Base-by-base conservation (phyloP, 2,797 vertebrate genomes). In the Enteromius afrohamiltoni region DNA sequence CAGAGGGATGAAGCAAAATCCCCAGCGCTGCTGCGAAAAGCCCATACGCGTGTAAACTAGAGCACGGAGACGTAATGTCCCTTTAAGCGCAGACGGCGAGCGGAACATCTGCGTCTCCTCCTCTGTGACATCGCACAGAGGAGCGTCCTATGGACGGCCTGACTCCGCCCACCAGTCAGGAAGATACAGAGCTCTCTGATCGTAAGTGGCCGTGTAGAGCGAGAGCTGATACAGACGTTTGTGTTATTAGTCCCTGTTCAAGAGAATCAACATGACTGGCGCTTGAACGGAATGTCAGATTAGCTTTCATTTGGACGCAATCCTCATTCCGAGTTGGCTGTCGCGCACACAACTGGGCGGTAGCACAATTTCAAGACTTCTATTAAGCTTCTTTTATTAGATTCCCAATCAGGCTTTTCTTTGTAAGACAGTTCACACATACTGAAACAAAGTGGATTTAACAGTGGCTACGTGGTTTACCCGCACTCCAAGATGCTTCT, bases 111-210 rank as follows among this genome's bases (percentile, higher is more conserved):
- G 86, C 89, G 92, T 93, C 95, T 95, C 95, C 95, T 93, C 95
- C 95, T 95, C 95, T 90, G 90, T 90, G 89, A 93, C 93, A 93
- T 92, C 91, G 92, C 92, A 92, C 86, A 91, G 91, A 91, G 92
- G 92, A 91, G 93, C 93, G 95, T 94, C 92, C 95, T 95, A 96
- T 96, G 92, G 93, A 91, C 91, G 92, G 91, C 88, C 90, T 93
- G 93, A 93, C 95, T 93, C 95, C 96, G 94, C 95, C 95, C 94
- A 93, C 92, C 88, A 93, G 93, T 91, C 92, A 95, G 94, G 94
- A 94, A 95, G 93, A 93, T 93, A 94, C 92, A 89, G 93, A 93
- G 90, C 89, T 93, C 91, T 93, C 93, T 92, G 85, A 82, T 74
- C 82, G 87, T 83, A 85, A 89, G 86, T 83, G 88, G 85, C 93